Evolutionary conservation across 2,888 invertebrate species (phyloP).

Genomic region (Erynnis tages): DNA sequence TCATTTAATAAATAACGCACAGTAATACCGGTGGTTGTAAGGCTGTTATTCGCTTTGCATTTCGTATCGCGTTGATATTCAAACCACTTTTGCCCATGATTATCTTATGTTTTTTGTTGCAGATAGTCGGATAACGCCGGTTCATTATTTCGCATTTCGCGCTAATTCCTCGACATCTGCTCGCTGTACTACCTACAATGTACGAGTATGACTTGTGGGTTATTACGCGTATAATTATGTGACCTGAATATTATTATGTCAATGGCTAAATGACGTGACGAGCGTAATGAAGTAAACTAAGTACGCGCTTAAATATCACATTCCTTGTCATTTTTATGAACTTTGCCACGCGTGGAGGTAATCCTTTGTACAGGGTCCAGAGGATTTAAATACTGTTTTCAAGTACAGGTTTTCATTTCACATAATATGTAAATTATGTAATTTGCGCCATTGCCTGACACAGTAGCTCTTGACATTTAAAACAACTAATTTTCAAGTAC

Average conservation of each 20-base stretch:
- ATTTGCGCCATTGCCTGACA: too few species aligned
- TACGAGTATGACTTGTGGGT: not conserved
- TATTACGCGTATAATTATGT: not conserved
- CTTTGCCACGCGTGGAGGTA: too few species aligned
- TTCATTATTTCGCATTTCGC: slow-evolving; percentile 39
- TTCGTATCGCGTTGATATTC: slow-evolving; percentile 68
- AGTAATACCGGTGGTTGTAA: slow-evolving; percentile 44
- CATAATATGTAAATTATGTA: too few species aligned
- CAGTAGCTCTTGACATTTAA: too few species aligned
- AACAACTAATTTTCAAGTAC: too few species aligned
- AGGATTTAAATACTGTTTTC: too few species aligned
- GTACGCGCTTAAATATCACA: too few species aligned
- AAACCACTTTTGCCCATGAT: slow-evolving; percentile 66
- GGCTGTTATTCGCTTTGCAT: slow-evolving; percentile 63
- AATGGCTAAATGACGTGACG: not conserved
- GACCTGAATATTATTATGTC: not conserved
- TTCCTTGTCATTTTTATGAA: too few species aligned
- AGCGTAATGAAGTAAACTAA: too few species aligned
- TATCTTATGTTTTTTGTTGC: slow-evolving; percentile 61
- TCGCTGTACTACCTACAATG: slow-evolving; percentile 7
- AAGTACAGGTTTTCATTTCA: too few species aligned
- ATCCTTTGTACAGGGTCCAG: too few species aligned
- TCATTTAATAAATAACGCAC: slow-evolving; percentile 34
- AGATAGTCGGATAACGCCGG: slow-evolving; percentile 39
- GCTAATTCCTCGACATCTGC: slow-evolving; percentile 26